These are phyloP conservation scores for Helogale parvula DNA, from an alignment of 2,113 vertebrate genomes.

Conservation along the genomic window DNA sequence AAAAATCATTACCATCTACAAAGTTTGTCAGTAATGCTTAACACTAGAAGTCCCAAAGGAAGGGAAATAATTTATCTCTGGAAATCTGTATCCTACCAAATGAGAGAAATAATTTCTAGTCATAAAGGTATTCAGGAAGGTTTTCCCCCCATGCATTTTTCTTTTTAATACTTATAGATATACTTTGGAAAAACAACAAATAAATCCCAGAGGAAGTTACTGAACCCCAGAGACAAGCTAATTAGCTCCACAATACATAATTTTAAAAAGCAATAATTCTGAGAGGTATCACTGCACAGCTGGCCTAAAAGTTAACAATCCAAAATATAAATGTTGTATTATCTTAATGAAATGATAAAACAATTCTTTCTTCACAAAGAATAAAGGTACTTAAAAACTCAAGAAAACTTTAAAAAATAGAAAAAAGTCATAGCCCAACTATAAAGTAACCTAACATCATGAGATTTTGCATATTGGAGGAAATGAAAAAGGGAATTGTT, in stretches of 20 bases:
- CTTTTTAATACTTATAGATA: neutral
- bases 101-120: neutral
- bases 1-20: neutral
- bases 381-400: neutral
- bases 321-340: neutral
- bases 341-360: neutral
- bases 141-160: neutral
- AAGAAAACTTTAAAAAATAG: neutral
- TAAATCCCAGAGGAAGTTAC: neutral
- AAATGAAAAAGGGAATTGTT: neutral
- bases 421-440: neutral
- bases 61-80: neutral
- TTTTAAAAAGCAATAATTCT: neutral
- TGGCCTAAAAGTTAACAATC: neutral
- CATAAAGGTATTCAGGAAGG: neutral
- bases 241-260: neutral
- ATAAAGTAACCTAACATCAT: neutral
- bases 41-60: neutral
- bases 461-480: neutral
- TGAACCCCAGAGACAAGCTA: neutral
- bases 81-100: neutral
- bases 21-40: neutral
- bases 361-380: neutral
- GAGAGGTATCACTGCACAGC: neutral
- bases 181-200: neutral